Evolutionary conservation across 2,888 invertebrate genomes (phyloP), one percentile per base, ranked within the genome.

Genomic region (Acanthoscelides obtectus): DNA sequence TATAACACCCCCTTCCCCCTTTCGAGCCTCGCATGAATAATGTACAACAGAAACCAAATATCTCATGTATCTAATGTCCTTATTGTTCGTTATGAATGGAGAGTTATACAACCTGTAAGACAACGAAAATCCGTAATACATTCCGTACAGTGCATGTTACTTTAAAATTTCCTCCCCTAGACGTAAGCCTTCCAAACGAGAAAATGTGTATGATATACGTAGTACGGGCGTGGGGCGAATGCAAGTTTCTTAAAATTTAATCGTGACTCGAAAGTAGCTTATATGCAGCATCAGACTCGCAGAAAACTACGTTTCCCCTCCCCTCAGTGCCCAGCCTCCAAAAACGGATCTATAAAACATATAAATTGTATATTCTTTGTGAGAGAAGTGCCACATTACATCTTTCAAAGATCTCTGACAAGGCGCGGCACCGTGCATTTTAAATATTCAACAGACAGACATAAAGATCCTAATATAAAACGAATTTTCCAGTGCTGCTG

Each of bases 361-460:
- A 80, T 80, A 81, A 81, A 81, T 81, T 81, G 79, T 79, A 80
- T 81, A 81, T 81, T 81, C 81, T 81, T 81, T 81, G 80, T 80
- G 81, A 80, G 45, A 45, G 79, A 80, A 80, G 79, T 80, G 80
- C 80, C 80, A 81, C 79, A 80, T 81, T 81, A 81, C 80, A 80
- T 81, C 79, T 78, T 73, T 77, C 78, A 78, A 80, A 79, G 76
- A 45, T 45, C 45, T 80, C 81, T 78, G 80, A 80, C 80, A 80
- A 80, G 80, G 77, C 78, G 79, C 79, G 79, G 45, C 45, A 45
- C 45, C 12, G 45, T 45, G 45, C 17, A 79, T 79, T 82, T 84
- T 83, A 84, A 84, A 84, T 84, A 84, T 84, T 84, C 83, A 84
- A 83, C 81, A 81, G 74, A 78, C 80, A 83, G 84, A 84, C 84